A percentile compares a stretch with the other conserved stretches of the same genome.
Evolutionary conservation across 37 sponge, comb jelly and placozoan species (phyloP).

Genomic region (Hormiphora californensis): DNA sequence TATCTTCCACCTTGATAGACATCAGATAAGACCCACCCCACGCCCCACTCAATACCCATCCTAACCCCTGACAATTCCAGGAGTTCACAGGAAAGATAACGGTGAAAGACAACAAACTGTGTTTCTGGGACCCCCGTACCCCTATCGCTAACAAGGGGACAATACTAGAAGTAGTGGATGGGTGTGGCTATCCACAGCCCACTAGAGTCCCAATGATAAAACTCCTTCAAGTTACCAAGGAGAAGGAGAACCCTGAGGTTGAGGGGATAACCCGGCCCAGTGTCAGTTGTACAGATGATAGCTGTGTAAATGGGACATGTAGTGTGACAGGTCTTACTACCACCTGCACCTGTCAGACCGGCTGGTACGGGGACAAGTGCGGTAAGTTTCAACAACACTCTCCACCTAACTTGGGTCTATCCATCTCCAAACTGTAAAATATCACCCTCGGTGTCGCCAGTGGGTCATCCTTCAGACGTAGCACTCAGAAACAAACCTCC

Average conservation of each 20-base stretch:
- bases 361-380: not conserved
- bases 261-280: not conserved
- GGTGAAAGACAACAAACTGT: not conserved
- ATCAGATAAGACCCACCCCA: too few relatives aligned
- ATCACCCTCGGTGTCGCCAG: too few relatives aligned
- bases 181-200: constrained; percentile 12
- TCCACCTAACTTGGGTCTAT: too few relatives aligned
- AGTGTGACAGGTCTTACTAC: not conserved
- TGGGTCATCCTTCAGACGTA: too few relatives aligned
- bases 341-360: not conserved
- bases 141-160: not conserved
- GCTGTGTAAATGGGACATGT: not conserved
- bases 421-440: too few relatives aligned
- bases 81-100: not conserved
- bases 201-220: constrained; percentile 5
- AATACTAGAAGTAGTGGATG: not conserved
- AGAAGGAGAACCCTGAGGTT: not conserved
- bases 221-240: not conserved
- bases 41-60: too few relatives aligned
- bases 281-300: too few relatives aligned
- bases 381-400: not conserved
- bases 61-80: too few relatives aligned
- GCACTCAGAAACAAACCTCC: too few relatives aligned
- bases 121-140: constrained; percentile 25
- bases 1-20: too few relatives aligned